A percentile compares a stretch with the other conserved stretches of the same genome.
Evolutionary conservation across 2,888 invertebrate genomes (phyloP).

Genomic region (Drosophila melanosoma): DNA sequence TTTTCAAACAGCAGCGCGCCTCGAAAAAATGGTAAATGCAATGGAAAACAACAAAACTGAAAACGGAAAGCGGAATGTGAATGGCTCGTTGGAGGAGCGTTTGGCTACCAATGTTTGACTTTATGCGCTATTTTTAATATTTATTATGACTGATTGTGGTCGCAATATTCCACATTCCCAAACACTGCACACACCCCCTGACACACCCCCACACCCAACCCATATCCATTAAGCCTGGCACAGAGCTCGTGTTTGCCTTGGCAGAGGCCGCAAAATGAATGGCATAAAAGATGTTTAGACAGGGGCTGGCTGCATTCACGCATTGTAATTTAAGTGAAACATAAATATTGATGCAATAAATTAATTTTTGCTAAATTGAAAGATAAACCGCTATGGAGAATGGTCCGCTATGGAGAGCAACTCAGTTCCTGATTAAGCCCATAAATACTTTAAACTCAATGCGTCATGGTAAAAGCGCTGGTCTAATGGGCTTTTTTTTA

Average conservation of each 20-base stretch:
- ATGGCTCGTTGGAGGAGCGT: conserved; percentile 25
- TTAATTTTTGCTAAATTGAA: conserved; percentile 76
- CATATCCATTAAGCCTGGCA: not conserved
- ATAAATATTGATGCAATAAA: conserved; percentile 82
- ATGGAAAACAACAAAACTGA: conserved; percentile 22
- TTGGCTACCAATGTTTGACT: conserved; percentile 67
- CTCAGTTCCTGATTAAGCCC: conserved; percentile 20
- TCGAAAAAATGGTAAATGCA: conserved; percentile 31
- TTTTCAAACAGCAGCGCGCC: conserved; percentile 47
- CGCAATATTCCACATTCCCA: conserved; percentile 48
- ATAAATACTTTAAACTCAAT: conserved; percentile 3
- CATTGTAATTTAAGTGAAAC: conserved; percentile 82
- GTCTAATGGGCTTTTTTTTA: not conserved
- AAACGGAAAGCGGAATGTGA: conserved; percentile 18
- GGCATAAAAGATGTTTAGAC: conserved; percentile 71
- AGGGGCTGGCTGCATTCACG: conserved; percentile 78
- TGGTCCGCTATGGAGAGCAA: conserved; percentile 4
- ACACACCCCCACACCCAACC: not conserved
- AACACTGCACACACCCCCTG: not conserved
- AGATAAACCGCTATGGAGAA: conserved; percentile 33
- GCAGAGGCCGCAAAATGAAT: conserved; percentile 35
- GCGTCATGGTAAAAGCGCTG: not conserved
- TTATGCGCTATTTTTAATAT: conserved; percentile 80
- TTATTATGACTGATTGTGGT: conserved; percentile 78
- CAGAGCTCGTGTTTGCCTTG: conserved; percentile 45